Base-by-base conservation (phyloP, 2,797 vertebrate species). In the Tolypeutes matacus region DNA sequence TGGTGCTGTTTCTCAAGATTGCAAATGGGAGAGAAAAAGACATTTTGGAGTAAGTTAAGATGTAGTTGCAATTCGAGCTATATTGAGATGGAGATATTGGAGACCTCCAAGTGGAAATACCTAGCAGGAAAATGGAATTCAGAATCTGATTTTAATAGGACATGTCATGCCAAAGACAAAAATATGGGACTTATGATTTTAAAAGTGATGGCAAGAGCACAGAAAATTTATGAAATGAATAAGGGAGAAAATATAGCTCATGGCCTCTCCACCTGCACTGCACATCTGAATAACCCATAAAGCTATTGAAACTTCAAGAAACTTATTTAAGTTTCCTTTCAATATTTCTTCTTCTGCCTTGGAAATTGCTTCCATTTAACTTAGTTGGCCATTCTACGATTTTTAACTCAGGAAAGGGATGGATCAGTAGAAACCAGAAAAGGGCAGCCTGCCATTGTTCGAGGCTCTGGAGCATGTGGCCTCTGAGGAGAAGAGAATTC, bases 371-470 rank as follows among this genome's bases (percentile, higher is more conserved):
- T 23, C 11, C 8, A 76, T 36, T 91, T 81, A 70, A 88, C 53
- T 85, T 53, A 4, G 14, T 72, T 31, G 0, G 3, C 5, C 2
- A 60, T 49, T 69, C 11, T 62, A 12, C 42, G 15, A 13, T 56
- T 77, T 65, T 49, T 77, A 10, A 4, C 5, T 69, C 27, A 76
- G 65, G 36, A 7, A 87, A 76, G 64, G 13, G 1, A n/a, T 72
- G 36, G 70, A 27, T 81, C 13, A 39, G 39, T 4, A 76, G 15
- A 58, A 65, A 65, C 6, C 13, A n/a, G 8, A 76, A 76, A 70
- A 53, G 5, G 0, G 4, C 69, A 46, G 2, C 0, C 31, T 56
- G 36, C 2, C 51, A 14, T 29, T 64, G 0, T 76, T 56, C 34
- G 8, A 62, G 34, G 1, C 12, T 60, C 51, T 39, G 21, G 13